Evolutionary conservation across 2,113 vertebrate genomes (phyloP), one percentile per base, ranked within the genome.

Genomic region (Pimephales promelas): DNA sequence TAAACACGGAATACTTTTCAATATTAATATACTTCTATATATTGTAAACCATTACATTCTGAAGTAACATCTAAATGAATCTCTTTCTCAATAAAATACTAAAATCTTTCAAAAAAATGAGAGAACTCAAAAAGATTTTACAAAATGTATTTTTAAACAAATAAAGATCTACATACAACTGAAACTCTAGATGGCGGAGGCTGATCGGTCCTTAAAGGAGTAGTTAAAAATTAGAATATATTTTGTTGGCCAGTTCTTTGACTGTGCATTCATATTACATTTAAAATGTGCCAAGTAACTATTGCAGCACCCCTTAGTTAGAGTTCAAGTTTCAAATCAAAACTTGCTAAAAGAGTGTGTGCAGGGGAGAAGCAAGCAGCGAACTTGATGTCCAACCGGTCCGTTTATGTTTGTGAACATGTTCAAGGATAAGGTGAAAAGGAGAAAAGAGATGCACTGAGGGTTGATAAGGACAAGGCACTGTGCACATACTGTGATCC

Each of bases 401-500:
- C 20, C 0, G 13, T 59, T 24, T 61, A 8, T 49, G 78, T 66
- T 43, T 59, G 52, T 45, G 68, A 64, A 79, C 28, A 56, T 59
- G 16, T 57, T 70, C 40, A 8, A 72, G 80, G 49, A 28, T 71
- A 8, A 56, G 31, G 62, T 78, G 59, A 66, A 66, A 80, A 66
- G 61, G 16, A 66, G 61, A 45, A 62, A 75, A 56, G 49, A 56
- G 57, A 45, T 6, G 57, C 20, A 16, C 16, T 22, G 45, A 66
- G 57, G 43, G 16, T 18, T 66, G 16, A 70, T 70, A 56, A 43
- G 22, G 49, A 78, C 61, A 83, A 34, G 45, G 45, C 74, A 45
- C 64, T 57, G 52, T 54, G 49, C 40, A 70, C 45, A 57, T n/a
- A 57, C 74, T 57, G 62, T 84, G 83, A 57, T 57, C 61, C 59